Base-by-base conservation (phyloP, 2,797 vertebrate species). In the Apodemus agrarius region DNA sequence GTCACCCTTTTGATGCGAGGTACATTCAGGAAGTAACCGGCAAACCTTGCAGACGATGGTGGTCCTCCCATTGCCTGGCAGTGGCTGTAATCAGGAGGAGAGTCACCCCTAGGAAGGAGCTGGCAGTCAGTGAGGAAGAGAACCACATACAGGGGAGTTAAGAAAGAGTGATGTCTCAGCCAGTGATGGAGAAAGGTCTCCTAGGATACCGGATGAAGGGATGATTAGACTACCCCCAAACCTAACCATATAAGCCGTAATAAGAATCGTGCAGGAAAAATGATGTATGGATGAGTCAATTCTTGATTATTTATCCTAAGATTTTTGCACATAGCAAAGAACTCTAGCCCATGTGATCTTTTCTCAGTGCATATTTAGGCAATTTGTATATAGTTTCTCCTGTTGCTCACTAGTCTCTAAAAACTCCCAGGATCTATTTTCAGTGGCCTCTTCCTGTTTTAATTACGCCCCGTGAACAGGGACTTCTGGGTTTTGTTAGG, bases 361-460 rank as follows among this genome's bases (percentile, higher is more conserved):
- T 79, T 83, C 75, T 31, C 46, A 72, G 75, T 2, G 11, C 11
- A 11, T 81, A 52, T 52, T 90, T 96, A 72, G 49, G 59, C 83
- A 84, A 84, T 57, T 72, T 91, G 57, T 52, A 34, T 37, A n/a
- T n/a, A 40, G 72, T 74, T 84, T 90, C 79, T 95, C 84, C 43
- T 89, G 40, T 22, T 81, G 75, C 72, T 89, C 5, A 67, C 84
- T 76, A 29, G 43, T 94, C 78, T 69, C 57, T 80, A 37, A 43
- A 52, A 87, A 93, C 31, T 92, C 57, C 37, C 85, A 90, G 72
- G 37, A 78, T 65, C 54, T 90, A 65, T 92, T 86, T 86, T 91
- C 76, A 82, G 89, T 84, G 46, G 40, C 24, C 49, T 21, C 90
- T 89, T 63, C 82, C 82, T 52, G 9, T 85, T 94, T 81, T 93